Conservation (phyloP, 2,797 vertebrate genomes). For the Babyrousa celebensis region DNA sequence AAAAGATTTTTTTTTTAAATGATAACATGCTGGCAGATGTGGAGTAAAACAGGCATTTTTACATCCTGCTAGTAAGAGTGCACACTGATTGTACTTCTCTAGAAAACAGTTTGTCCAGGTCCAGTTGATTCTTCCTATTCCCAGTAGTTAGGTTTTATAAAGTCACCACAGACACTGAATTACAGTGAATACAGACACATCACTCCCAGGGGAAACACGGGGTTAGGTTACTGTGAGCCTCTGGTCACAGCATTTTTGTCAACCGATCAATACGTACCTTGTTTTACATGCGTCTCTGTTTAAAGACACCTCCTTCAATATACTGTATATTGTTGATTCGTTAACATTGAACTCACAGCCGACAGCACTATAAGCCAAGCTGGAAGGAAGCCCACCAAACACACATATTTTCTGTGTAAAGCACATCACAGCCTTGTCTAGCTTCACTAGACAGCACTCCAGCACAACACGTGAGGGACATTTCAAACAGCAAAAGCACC, state of each 20-base stretch:
- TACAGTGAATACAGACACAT: background rate
- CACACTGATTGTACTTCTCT: background rate
- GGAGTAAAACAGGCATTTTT: background rate
- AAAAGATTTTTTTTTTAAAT: background rate
- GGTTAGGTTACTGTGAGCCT: background rate
- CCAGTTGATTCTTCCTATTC: background rate
- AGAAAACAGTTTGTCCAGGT: background rate
- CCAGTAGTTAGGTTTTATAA: background rate
- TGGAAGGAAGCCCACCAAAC: background rate
- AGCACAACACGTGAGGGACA: background rate
- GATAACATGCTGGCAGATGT: background rate
- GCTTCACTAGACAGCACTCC: background rate
- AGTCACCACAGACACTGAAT: background rate
- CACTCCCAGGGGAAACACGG: background rate
- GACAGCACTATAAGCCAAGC: background rate
- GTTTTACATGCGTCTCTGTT: background rate
- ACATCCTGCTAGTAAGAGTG: background rate
- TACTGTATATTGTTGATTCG: background rate
- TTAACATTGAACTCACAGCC: background rate
- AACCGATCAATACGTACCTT: background rate
- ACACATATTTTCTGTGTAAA: background rate
- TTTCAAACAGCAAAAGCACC: background rate
- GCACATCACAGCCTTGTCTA: background rate
- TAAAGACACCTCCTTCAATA: background rate
- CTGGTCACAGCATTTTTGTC: background rate